Conservation (phyloP, 2,797 vertebrate species). For the Mus caroli region DNA sequence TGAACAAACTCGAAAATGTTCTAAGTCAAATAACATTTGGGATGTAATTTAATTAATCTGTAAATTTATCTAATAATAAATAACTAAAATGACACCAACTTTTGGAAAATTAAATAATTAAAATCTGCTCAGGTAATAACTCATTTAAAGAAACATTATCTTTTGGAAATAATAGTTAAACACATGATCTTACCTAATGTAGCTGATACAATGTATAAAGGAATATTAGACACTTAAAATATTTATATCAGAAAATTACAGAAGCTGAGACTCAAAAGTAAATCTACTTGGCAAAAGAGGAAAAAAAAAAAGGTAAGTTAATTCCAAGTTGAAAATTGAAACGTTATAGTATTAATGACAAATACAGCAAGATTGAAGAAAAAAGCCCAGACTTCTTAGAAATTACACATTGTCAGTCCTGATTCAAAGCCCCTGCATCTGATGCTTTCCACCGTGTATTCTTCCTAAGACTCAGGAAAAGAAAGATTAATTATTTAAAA, state of each 20-base stretch:
- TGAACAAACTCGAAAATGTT: neutral
- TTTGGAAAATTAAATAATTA: neutral
- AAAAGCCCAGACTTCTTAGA: neutral
- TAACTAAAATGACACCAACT: neutral
- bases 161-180: neutral
- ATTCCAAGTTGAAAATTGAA: neutral
- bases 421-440: neutral
- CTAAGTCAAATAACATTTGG: neutral
- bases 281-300: neutral
- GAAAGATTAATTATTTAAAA: neutral
- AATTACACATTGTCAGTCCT: neutral
- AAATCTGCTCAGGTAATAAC: neutral
- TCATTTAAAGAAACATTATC: neutral
- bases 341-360: neutral
- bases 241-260: neutral
- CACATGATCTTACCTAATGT: neutral
- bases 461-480: constrained; percentile 21
- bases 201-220: neutral
- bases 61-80: neutral
- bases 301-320: neutral
- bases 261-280: neutral
- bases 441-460: neutral
- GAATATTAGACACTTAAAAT: neutral
- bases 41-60: neutral
- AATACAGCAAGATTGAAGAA: neutral